Conservation (phyloP, 1,140 invertebrate species). For the Mamestra configurata region DNA sequence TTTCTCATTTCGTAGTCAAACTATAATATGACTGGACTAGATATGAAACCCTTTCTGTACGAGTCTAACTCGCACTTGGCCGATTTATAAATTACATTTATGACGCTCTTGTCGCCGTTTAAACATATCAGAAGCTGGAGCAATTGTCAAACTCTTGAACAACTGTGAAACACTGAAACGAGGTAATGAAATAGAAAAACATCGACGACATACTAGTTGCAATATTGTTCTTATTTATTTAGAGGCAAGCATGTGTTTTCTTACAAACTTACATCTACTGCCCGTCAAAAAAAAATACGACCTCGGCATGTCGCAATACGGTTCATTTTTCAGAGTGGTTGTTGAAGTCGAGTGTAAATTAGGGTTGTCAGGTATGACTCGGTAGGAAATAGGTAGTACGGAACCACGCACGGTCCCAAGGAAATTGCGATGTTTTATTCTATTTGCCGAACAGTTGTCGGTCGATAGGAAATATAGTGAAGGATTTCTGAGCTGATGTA, state of each 20-base stretch:
- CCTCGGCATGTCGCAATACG: not conserved
- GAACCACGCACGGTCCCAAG: constrained; percentile 62
- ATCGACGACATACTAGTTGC: constrained; percentile 56
- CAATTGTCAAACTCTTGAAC: constrained; percentile 35
- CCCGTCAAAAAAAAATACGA: constrained; percentile 4
- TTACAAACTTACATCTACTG: constrained; percentile 26
- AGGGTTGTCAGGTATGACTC: constrained; percentile 53
- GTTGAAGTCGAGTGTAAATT: constrained; percentile 14
- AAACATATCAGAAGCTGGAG: no score
- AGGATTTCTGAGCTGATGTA: constrained; percentile 53
- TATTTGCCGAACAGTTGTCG: constrained; percentile 61
- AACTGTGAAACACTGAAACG: constrained; percentile 55
- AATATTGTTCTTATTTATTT: constrained; percentile 68
- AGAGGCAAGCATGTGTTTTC: constrained; percentile 53
- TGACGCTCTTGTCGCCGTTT: no score
- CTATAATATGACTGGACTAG: no score
- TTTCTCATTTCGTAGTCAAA: no score
- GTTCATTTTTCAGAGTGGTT: constrained; percentile 16
- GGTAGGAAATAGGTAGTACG: constrained; percentile 60
- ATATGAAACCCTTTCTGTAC: no score
- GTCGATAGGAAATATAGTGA: constrained; percentile 58
- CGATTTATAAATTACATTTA: no score
- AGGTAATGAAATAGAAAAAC: constrained; percentile 59
- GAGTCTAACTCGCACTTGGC: no score
- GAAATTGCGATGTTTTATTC: constrained; percentile 68